Conservation (phyloP, 2,113 vertebrate genomes). For the Psittacus erithacus region DNA sequence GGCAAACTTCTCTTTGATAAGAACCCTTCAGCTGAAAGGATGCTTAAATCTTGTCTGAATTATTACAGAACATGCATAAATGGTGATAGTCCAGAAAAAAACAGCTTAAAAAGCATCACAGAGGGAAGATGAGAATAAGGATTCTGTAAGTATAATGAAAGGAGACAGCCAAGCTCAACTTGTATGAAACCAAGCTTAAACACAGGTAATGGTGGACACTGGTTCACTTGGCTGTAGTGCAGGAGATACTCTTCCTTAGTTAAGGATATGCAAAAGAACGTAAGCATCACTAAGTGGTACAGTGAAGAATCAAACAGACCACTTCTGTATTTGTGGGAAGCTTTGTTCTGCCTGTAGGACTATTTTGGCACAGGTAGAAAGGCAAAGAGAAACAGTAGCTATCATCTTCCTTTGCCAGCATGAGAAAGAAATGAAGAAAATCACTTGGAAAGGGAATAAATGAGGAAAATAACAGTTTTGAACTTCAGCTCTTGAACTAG, state of each 20-base stretch:
- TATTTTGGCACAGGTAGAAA: neutral
- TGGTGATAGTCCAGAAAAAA: neutral
- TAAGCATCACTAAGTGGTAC: neutral
- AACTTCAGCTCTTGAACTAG: neutral
- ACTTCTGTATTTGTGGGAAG: neutral
- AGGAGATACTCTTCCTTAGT: neutral
- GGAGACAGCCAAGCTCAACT: neutral
- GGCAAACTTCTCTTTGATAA: neutral
- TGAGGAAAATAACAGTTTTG: neutral
- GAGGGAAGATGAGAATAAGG: neutral
- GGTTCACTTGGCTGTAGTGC: neutral
- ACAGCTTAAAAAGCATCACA: neutral
- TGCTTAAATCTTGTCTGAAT: neutral
- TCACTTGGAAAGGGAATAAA: neutral
- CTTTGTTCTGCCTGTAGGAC: neutral
- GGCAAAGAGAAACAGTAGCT: neutral
- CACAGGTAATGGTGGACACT: neutral
- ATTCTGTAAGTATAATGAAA: neutral
- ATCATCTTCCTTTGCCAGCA: neutral
- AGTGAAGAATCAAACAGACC: neutral
- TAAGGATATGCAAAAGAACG: neutral
- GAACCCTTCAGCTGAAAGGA: neutral
- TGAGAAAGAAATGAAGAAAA: neutral
- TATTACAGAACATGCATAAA: neutral
- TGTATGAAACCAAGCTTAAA: neutral